Base-by-base conservation (phyloP, 2,888 invertebrate species). In the Neocrepidodera transversa region DNA sequence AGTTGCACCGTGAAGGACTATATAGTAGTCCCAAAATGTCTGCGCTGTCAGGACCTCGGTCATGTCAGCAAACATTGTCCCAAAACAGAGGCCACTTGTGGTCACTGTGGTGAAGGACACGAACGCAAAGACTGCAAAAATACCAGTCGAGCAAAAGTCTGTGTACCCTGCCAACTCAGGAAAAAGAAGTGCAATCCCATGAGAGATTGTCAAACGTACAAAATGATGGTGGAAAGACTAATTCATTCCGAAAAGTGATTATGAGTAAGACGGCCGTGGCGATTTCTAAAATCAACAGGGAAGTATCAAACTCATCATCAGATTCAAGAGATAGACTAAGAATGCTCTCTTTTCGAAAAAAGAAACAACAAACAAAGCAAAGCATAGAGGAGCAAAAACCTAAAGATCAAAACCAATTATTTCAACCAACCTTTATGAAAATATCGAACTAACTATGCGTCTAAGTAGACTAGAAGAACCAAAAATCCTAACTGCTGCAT, bases 371-470 rank as follows among this genome's bases (percentile, higher is more conserved):
- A 23, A 23, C 23, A 23, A 23, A 23, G 4, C 23, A 23, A 23
- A 23, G 6, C 23, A 23, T n/a, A n/a, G n/a, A n/a, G n/a, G n/a
- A n/a, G n/a, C n/a, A 6, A 23, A 23, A 23, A 23, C 4, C 4
- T 23, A 5, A 23, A 23, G 4, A 23, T 6, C 3, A 6, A 23
- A 3, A 23, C 23, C 3, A 23, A 23, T 23, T 23, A 23, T 23
- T 5, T 3, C 23, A 23, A 23, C 6, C 3, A 23, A 23, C 3
- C 23, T 23, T 6, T 23, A 23, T 23, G 23, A 23, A 5, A 23
- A 23, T 6, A 23, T 23, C 3, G 23, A 23, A 23, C 6, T 6
- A 23, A 5, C 23, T 3, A 23, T 74, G 13, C 26, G 38, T 28
- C 40, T 40, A 3, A 18, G 18, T 2, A 20, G 26, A 51, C n/a